phyloP scores from a whole-genome alignment of 2,888 invertebrate genomes.

The Rhorus exstirpatorius region DNA sequence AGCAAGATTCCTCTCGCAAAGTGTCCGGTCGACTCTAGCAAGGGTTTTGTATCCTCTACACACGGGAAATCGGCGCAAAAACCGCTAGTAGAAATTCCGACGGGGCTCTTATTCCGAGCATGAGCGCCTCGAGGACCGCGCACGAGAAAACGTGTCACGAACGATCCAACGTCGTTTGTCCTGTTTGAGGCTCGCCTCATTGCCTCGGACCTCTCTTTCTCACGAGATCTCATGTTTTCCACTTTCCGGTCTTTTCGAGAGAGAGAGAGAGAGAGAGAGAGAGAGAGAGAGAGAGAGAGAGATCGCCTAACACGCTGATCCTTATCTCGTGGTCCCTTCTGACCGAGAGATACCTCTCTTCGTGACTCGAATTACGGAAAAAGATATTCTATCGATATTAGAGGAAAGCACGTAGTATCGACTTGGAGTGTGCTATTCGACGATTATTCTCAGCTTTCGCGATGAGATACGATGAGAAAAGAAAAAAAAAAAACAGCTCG shows the following conservation, averaged over 20 bases:
- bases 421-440: slow-evolving; percentile 38
- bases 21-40: slow-evolving; percentile 1
- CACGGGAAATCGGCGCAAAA: slow-evolving; percentile 23
- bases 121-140: slow-evolving; percentile 41
- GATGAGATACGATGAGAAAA: slow-evolving; percentile 7
- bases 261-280: slow-evolving; percentile 8
- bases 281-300: slow-evolving; percentile 7
- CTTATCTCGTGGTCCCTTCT: slow-evolving; percentile 15
- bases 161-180: slow-evolving; percentile 56
- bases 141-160: slow-evolving; percentile 64
- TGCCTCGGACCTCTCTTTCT: slow-evolving; percentile 16
- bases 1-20: background rate
- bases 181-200: slow-evolving; percentile 25
- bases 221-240: slow-evolving; percentile 56
- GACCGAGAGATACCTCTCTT: slow-evolving; percentile 30
- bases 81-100: slow-evolving; percentile 39
- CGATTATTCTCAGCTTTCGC: slow-evolving; percentile 59
- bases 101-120: slow-evolving; percentile 45
- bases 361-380: slow-evolving; percentile 66
- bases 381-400: slow-evolving; percentile 31
- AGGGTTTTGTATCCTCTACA: slow-evolving; percentile 10
- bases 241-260: slow-evolving; percentile 39
- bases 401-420: slow-evolving; percentile 43
- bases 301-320: slow-evolving; percentile 12
- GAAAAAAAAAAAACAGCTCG: background rate